Conservation (phyloP, 2,888 invertebrate genomes). For the Brenthis daphne region DNA sequence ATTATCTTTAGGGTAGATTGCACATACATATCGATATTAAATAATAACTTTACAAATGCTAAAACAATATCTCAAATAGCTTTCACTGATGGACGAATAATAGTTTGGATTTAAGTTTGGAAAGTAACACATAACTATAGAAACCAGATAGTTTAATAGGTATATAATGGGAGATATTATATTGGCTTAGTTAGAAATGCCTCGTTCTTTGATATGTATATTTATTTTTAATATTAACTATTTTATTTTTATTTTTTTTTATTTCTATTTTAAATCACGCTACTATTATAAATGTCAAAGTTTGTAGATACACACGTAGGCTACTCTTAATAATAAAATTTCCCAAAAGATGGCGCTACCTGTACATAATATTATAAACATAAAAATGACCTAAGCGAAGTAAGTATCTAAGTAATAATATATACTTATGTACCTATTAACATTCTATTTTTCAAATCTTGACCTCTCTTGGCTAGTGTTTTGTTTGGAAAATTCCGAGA, state of each 20-base stretch:
- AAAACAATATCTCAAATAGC: conserved; percentile 26
- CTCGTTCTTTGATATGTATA: too few relatives aligned
- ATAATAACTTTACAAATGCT: conserved; percentile 7
- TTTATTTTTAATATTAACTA: too few relatives aligned
- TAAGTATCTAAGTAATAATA: too few relatives aligned
- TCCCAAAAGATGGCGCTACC: background rate
- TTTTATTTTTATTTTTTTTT: too few relatives aligned
- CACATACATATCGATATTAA: conserved; percentile 11
- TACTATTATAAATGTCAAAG: too few relatives aligned
- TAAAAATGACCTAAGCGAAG: too few relatives aligned
- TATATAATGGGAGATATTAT: conserved; percentile 6
- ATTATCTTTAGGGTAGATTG: conserved; percentile 31
- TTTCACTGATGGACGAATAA: conserved; percentile 30
- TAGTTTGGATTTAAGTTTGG: conserved; percentile 14
- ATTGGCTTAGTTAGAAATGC: background rate
- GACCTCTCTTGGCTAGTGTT: conserved; percentile 39
- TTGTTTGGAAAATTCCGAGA: conserved; percentile 72
- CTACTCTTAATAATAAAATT: background rate
- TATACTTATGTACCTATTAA: background rate
- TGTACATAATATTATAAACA: background rate
- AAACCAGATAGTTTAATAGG: conserved; percentile 19
- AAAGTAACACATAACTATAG: conserved; percentile 18
- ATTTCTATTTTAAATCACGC: too few relatives aligned
- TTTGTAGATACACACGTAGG: too few relatives aligned
- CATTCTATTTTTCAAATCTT: conserved; percentile 8